These are phyloP conservation scores for Phyllotis vaccarum DNA, from an alignment of 2,797 vertebrate genomes.

Conservation along the genomic window DNA sequence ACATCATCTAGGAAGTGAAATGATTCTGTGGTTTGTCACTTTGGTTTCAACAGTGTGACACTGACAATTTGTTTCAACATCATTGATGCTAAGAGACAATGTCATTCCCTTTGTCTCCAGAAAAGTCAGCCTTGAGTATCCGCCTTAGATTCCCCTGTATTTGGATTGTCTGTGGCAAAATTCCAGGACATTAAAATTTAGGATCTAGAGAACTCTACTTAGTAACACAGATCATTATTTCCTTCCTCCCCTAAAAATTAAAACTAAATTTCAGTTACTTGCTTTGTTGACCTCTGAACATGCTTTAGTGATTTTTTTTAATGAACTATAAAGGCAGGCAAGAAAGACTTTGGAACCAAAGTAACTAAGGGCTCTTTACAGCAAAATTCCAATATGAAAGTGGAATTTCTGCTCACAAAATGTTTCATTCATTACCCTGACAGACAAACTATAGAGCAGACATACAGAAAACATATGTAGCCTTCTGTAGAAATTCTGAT, in stretches of 20 bases:
- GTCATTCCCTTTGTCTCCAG: background rate
- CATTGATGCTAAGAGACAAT: background rate
- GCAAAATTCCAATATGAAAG: background rate
- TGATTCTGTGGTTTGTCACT: conserved; percentile 14
- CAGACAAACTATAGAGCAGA: background rate
- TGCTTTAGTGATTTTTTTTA: conserved; percentile 18
- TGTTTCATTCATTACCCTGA: conserved; percentile 49
- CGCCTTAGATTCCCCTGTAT: conserved; percentile 31
- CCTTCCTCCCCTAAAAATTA: conserved; percentile 50
- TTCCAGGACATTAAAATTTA: background rate
- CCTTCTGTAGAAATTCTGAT: background rate
- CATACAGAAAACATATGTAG: background rate
- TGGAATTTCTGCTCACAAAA: conserved; percentile 3
- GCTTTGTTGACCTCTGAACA: conserved; percentile 22
- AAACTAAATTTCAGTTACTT: background rate
- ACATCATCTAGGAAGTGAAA: background rate
- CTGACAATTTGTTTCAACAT: background rate
- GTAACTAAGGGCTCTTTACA: background rate
- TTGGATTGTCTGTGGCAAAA: conserved; percentile 20
- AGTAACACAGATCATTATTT: conserved; percentile 5
- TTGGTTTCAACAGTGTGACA: background rate
- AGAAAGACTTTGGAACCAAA: background rate
- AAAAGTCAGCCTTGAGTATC: conserved; percentile 51
- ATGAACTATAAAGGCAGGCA: background rate
- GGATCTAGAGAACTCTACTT: background rate